phyloP scores from a whole-genome alignment of 2,113 vertebrate genomes.

The Anhinga anhinga region DNA sequence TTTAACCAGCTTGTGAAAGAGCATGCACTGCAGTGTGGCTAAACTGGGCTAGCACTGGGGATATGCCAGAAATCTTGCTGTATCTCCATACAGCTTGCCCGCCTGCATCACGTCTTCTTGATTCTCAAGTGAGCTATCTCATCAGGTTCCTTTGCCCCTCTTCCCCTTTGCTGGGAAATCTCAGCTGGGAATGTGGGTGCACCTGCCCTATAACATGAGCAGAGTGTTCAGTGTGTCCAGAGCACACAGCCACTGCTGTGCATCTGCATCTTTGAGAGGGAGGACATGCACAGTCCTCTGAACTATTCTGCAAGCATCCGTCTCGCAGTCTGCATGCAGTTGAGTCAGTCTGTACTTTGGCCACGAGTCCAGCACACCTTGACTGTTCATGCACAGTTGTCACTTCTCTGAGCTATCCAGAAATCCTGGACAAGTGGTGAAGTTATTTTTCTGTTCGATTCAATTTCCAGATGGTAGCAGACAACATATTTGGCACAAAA shows the following conservation, averaged over 20 bases:
- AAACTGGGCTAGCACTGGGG: not conserved
- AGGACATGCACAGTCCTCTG: not conserved
- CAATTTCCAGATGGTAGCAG: not conserved
- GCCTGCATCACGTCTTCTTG: accelerated
- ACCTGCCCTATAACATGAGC: accelerated
- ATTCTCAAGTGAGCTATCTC: not conserved
- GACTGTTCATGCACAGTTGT: not conserved
- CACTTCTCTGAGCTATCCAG: not conserved
- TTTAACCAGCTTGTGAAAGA: not conserved
- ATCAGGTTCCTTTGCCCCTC: not conserved
- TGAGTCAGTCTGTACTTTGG: not conserved
- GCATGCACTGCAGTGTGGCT: accelerated
- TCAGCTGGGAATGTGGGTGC: not conserved
- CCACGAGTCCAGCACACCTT: not conserved
- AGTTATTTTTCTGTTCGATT: not conserved
- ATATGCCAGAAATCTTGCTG: not conserved
- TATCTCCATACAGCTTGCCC: not conserved
- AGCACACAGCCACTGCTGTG: not conserved
- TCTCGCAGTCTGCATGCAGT: accelerated
- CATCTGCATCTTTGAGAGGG: not conserved
- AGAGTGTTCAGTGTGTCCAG: not conserved
- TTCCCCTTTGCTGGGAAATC: not conserved
- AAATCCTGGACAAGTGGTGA: not conserved
- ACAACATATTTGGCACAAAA: not conserved
- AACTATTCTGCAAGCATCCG: not conserved